A percentile compares a stretch with the other conserved stretches of the same genome.
Conservation (phyloP, 1,140 invertebrate genomes). For the Diorhabda elongata region DNA sequence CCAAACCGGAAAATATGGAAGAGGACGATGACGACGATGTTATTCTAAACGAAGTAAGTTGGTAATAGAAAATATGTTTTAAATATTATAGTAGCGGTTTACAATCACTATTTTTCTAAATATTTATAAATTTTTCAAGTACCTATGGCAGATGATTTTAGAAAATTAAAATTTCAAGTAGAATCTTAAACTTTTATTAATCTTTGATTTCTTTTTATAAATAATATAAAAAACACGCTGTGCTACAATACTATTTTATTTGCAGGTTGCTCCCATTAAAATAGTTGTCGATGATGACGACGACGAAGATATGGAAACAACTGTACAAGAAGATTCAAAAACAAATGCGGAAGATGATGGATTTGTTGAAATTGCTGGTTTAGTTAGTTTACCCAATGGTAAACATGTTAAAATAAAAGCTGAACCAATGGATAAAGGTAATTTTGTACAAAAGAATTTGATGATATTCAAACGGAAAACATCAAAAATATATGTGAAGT, state of each 20-base stretch:
- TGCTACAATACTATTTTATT: too few species aligned
- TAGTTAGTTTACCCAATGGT: slow-evolving; percentile 41
- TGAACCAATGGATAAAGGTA: slow-evolving; percentile 59
- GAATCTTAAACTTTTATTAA: too few species aligned
- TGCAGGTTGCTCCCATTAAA: slow-evolving; percentile 32
- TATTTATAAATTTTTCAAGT: background rate
- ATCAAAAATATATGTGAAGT: too few species aligned
- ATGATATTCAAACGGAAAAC: too few species aligned
- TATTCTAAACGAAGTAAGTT: slow-evolving; percentile 50
- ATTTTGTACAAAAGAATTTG: slow-evolving; percentile 19
- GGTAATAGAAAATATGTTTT: too few species aligned
- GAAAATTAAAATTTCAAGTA: too few species aligned
- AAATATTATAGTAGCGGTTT: too few species aligned
- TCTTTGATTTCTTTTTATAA: too few species aligned
- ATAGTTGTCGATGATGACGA: slow-evolving; percentile 52
- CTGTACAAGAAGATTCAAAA: slow-evolving; percentile 14
- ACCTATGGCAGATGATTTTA: too few species aligned
- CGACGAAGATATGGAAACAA: slow-evolving; percentile 34
- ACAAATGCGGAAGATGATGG: slow-evolving; percentile 42
- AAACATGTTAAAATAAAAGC: slow-evolving; percentile 53
- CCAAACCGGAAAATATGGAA: slow-evolving; percentile 50
- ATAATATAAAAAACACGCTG: too few species aligned
- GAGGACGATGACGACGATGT: slow-evolving; percentile 54
- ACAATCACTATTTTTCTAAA: too few species aligned
- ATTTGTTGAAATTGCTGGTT: slow-evolving; percentile 46